These are phyloP conservation scores for Hemibagrus guttatus DNA, from an alignment of 2,797 vertebrate genomes.

Conservation along the genomic window DNA sequence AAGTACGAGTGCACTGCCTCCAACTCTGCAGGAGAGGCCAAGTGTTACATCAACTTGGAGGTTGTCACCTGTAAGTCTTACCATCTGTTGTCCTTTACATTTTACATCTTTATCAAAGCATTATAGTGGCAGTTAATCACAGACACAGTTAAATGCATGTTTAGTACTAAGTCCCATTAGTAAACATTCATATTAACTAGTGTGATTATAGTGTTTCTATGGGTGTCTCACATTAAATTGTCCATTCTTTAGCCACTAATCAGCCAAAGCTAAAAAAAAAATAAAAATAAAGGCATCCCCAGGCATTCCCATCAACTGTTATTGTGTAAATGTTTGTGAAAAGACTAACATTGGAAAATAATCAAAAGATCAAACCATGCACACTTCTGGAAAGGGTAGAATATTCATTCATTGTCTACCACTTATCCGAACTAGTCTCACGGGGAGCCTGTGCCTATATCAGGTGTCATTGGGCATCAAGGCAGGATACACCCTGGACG, in stretches of 20 bases:
- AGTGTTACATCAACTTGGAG: constrained; percentile 84
- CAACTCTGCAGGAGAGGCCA: constrained; percentile 78
- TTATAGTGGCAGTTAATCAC: neutral
- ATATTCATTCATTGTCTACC: too few relatives aligned
- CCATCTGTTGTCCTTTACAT: neutral
- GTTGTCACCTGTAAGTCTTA: constrained; percentile 81
- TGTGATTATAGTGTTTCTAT: neutral
- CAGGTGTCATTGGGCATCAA: too few relatives aligned
- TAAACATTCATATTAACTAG: neutral
- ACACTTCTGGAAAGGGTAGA: neutral
- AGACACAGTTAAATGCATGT: neutral
- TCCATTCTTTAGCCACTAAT: neutral
- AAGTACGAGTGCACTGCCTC: constrained; percentile 82
- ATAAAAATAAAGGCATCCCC: too few relatives aligned
- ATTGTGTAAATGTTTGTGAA: neutral
- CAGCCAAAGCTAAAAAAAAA: neutral
- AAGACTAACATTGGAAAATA: neutral
- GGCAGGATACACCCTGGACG: too few relatives aligned
- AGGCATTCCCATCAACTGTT: neutral
- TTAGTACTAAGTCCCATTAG: neutral
- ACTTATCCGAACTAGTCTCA: too few relatives aligned
- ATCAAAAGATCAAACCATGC: neutral
- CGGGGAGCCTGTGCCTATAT: too few relatives aligned
- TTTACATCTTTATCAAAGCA: too few relatives aligned
- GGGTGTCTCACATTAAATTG: neutral